phyloP scores from a whole-genome alignment of 2,888 invertebrate genomes.

The Acheta domesticus region DNA sequence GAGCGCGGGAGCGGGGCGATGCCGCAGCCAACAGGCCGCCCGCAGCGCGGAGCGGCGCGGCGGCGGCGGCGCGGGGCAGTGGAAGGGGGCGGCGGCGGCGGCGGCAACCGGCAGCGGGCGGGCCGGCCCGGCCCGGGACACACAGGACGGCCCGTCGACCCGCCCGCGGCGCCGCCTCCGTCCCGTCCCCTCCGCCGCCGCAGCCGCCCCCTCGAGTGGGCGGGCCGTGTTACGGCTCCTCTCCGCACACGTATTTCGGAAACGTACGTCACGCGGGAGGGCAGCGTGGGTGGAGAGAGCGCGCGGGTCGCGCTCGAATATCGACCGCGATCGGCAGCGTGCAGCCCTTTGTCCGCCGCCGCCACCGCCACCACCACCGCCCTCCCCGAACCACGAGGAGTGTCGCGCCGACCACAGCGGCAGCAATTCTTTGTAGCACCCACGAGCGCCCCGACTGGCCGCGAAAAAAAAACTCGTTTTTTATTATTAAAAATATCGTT shows the following conservation, averaged over 20 bases:
- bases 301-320: not conserved
- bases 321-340: constrained; percentile 4
- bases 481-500: too few relatives aligned
- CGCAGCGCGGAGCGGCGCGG: not conserved
- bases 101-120: not conserved
- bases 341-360: not conserved
- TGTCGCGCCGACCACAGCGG: not conserved
- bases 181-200: not conserved
- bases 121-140: not conserved
- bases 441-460: too few relatives aligned
- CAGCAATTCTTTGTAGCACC: too few relatives aligned
- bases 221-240: not conserved
- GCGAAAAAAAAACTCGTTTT: too few relatives aligned
- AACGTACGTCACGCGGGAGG: not conserved
- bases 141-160: not conserved
- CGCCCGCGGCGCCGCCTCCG: not conserved
- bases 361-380: not conserved
- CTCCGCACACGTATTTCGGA: not conserved
- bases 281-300: not conserved
- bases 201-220: not conserved
- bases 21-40: constrained; percentile 9
- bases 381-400: not conserved
- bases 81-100: not conserved
- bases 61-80: not conserved
- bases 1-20: not conserved